These are phyloP conservation scores for Lasioglossum leucozonium DNA, from an alignment of 2,888 invertebrate genomes.

Conservation along the genomic window DNA sequence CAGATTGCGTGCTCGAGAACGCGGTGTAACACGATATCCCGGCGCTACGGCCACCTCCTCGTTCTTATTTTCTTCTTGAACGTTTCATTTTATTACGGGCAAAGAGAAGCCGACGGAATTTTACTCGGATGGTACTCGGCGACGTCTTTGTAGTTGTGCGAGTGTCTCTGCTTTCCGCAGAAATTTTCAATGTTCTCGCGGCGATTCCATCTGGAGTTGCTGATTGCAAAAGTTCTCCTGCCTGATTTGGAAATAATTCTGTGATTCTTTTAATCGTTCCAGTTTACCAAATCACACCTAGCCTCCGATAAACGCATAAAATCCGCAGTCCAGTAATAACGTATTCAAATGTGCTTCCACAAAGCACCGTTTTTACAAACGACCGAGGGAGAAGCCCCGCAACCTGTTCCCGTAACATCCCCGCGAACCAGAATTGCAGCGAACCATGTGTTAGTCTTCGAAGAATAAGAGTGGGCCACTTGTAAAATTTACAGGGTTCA, in stretches of 20 bases:
- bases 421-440: neutral
- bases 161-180: neutral
- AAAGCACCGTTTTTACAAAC: neutral
- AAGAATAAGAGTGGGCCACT: slow-evolving; percentile 14
- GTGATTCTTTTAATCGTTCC: neutral
- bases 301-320: neutral
- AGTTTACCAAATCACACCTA: neutral
- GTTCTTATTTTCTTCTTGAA: neutral
- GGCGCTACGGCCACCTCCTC: neutral
- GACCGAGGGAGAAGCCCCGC: neutral
- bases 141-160: neutral
- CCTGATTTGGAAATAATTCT: neutral
- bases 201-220: too few relatives aligned
- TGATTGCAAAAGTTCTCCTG: too few relatives aligned
- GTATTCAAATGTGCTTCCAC: neutral
- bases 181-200: neutral
- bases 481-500: slow-evolving; percentile 60
- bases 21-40: neutral
- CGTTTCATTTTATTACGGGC: neutral
- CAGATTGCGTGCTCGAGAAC: neutral
- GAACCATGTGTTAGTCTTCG: neutral
- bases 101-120: neutral
- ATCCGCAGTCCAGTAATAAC: neutral
- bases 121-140: neutral
- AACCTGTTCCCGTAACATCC: neutral